Base-by-base conservation (phyloP, 2,888 invertebrate genomes). In the Drosophila vallismaia region DNA sequence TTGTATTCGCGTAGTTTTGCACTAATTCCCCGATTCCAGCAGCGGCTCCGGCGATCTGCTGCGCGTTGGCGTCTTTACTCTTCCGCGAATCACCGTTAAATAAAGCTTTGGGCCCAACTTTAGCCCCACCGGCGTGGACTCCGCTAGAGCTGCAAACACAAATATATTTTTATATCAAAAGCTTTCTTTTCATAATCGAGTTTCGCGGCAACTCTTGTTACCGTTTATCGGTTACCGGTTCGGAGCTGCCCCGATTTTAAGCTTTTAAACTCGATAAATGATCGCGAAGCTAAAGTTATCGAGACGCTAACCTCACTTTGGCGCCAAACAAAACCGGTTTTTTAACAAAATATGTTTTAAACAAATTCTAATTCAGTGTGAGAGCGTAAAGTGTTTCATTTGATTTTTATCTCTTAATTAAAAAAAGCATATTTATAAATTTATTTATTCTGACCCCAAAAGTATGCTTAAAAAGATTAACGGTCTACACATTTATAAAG, bases 71-170 rank as follows among this genome's bases (percentile, higher is more conserved):
- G 84, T 78, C 71, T 73, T 81, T 75, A 79, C 76, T 77, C 77
- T 68, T 78, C 89, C 91, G 90, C 90, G 92, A 89, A 89, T 89
- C 89, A 88, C 90, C 90, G 89, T 91, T 91, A 89, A 91, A 90
- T 91, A 85, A 85, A 89, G 80, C 77, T 19, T 19, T 19, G 19
- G 19, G 19, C 87, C 58, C 63, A 62, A 49, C 54, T 19, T 19
- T 19, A 19, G 19, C 19, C 19, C 19, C 19, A 57, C 75, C 64
- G 44, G 70, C 75, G 55, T 62, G 68, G 63, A 63, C 10, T 33
- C 33, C 33, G 10, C 33, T 33, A 33, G 33, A 33, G n/a, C 33
- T 33, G 33, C 4, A 60, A 54, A 54, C 19, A 19, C 19, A 19
- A 19, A 19, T 19, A 19, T 19, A 19, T 19, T 19, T 19, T 19